phyloP scores from a whole-genome alignment of 1,140 invertebrate species.

The Drosophila melanica region DNA sequence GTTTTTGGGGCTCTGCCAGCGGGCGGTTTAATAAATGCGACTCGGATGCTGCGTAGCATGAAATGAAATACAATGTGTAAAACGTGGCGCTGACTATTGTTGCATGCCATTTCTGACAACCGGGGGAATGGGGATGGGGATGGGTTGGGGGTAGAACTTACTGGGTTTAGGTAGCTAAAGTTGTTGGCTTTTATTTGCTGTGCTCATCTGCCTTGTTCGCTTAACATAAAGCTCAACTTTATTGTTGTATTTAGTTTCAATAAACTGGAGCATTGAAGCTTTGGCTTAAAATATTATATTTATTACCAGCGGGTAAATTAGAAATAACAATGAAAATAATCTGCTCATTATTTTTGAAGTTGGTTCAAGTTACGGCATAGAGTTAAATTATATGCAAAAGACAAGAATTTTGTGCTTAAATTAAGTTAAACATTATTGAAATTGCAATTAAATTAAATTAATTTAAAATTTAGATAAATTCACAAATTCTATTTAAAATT shows the following conservation, averaged over 20 bases:
- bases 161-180: conserved; percentile 5
- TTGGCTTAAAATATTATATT: not conserved
- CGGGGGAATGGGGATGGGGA: not conserved
- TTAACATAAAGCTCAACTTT: conserved; percentile 13
- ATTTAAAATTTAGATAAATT: too few species aligned
- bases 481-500: too few species aligned
- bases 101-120: conserved; percentile 50
- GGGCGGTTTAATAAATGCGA: conserved; percentile 44
- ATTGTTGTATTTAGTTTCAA: conserved; percentile 18
- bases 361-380: too few species aligned
- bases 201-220: conserved; percentile 3
- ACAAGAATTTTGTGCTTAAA: too few species aligned
- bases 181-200: conserved; percentile 16
- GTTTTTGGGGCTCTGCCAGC: conserved; percentile 36
- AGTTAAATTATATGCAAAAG: too few species aligned
- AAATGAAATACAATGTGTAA: conserved; percentile 69
- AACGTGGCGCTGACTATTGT: conserved; percentile 58
- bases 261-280: conserved; percentile 3
- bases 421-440: too few species aligned
- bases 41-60: conserved; percentile 44
- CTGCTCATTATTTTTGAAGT: too few species aligned
- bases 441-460: too few species aligned
- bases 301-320: not conserved
- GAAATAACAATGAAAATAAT: not conserved
- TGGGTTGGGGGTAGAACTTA: not conserved